Conservation (phyloP, 2,797 vertebrate species). For the Prionace glauca region DNA sequence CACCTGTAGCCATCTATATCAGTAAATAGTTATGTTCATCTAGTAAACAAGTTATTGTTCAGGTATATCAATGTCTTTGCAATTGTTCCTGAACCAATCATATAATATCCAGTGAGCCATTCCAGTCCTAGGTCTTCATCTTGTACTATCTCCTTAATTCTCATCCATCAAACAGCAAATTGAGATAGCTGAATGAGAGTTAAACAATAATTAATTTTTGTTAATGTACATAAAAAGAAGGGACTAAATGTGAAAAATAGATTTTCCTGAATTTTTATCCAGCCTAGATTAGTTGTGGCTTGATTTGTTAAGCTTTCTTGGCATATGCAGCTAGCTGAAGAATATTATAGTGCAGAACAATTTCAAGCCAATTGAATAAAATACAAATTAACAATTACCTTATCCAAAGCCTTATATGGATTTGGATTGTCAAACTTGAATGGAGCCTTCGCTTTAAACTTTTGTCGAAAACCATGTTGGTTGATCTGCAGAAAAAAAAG, state of each 20-base stretch:
- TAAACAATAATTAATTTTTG: background rate
- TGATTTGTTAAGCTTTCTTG: background rate
- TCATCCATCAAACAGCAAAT: background rate
- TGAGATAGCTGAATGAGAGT: background rate
- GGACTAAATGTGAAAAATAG: background rate
- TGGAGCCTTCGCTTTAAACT: slow-evolving; percentile 53
- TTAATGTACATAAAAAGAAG: background rate
- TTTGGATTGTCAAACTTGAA: slow-evolving; percentile 50
- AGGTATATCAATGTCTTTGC: too few species aligned
- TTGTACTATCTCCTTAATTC: background rate
- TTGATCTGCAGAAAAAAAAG: slow-evolving; percentile 43
- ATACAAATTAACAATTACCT: slow-evolving; percentile 47
- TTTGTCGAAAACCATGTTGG: slow-evolving; percentile 55
- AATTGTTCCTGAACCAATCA: too few species aligned
- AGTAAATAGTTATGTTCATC: too few species aligned
- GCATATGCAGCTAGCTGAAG: background rate
- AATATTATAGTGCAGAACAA: background rate
- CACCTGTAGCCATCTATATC: too few species aligned
- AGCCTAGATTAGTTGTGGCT: background rate
- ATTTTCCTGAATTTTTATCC: background rate
- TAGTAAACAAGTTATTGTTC: too few species aligned
- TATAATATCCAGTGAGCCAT: background rate
- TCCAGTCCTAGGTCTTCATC: background rate
- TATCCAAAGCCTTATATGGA: slow-evolving; percentile 54
- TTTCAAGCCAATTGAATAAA: slow-evolving; percentile 10